A percentile compares a stretch with the other conserved stretches of the same genome.
phyloP scores from a whole-genome alignment of 2,888 invertebrate species.

The Tipula confusa region DNA sequence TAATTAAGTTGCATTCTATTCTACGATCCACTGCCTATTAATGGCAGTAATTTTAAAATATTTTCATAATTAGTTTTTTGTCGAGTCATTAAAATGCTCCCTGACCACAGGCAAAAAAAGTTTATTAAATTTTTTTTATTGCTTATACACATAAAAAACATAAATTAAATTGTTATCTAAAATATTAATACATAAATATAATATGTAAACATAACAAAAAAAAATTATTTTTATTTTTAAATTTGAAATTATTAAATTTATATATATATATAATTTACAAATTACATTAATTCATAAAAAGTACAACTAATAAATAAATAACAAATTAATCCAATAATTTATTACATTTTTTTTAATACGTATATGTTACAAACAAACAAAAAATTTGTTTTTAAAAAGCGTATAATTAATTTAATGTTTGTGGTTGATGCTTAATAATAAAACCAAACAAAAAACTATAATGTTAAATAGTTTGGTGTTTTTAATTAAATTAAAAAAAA shows the following conservation, averaged over 20 bases:
- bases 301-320: constrained; percentile 1
- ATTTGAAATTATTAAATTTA: neutral
- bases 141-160: too few species aligned
- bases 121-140: too few species aligned
- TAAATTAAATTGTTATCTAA: neutral
- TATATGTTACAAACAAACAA: neutral
- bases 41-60: too few species aligned
- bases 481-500: neutral
- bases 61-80: too few species aligned
- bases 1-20: too few species aligned
- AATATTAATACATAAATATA: neutral
- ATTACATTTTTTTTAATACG: neutral
- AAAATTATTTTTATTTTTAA: too few species aligned
- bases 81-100: too few species aligned
- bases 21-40: too few species aligned
- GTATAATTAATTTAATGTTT: neutral
- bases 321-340: neutral
- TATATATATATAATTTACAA: neutral
- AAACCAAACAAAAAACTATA: neutral
- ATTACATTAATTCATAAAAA: neutral
- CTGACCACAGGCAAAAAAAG: too few species aligned
- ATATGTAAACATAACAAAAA: neutral
- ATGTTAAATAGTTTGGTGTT: neutral
- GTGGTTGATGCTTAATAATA: neutral
- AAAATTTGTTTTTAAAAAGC: neutral